Evolutionary conservation across 2,888 invertebrate genomes (phyloP), one percentile per base, ranked within the genome.

Genomic region (Cepaea hortensis): DNA sequence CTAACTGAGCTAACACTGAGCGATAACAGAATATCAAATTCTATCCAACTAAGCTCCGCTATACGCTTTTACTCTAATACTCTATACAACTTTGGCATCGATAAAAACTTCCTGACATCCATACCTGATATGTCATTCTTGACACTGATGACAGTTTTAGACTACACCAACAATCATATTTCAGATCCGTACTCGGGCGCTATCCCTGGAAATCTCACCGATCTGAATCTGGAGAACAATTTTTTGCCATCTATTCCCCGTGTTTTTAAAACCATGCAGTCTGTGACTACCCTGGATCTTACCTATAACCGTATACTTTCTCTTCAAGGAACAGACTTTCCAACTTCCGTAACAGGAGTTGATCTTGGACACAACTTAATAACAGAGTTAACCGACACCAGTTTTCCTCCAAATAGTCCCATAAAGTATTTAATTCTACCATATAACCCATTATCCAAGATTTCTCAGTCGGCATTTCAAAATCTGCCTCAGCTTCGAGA

Each of bases 151-250:
- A 77, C 77, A 23, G 55, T 11, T 61, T 61, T 77, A 61, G 77
- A 77, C 61, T 77, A 23, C n/a, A 77, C 77, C n/a, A 61, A 77
- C 23, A 77, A 77, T n/a, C 55, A n/a, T 3, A 77, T 77, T 18
- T 77, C 77, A 55, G 77, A 77, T 23, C 77, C 61, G 18, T n/a
- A 77, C 23, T 61, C 61, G 3, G 77, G 77, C 46, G 9, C 55
- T 77, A 23, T 77, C 6, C 61, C 77, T 6, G 9, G n/a, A 7
- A n/a, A n/a, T 61, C 23, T 77, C 7, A 61, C 55, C 0, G 77
- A 77, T 1, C 55, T 77, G n/a, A 77, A 61, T 11, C 9, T 77
- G 13, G 13, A 18, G 9, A 23, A 77, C 11, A 77, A 77, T 23
- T 55, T 77, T 3, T 20, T 77, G 13, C 23, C 61, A n/a, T 77